Evolutionary conservation across 2,113 vertebrate species (phyloP).

Genomic region (Leptosomus discolor): DNA sequence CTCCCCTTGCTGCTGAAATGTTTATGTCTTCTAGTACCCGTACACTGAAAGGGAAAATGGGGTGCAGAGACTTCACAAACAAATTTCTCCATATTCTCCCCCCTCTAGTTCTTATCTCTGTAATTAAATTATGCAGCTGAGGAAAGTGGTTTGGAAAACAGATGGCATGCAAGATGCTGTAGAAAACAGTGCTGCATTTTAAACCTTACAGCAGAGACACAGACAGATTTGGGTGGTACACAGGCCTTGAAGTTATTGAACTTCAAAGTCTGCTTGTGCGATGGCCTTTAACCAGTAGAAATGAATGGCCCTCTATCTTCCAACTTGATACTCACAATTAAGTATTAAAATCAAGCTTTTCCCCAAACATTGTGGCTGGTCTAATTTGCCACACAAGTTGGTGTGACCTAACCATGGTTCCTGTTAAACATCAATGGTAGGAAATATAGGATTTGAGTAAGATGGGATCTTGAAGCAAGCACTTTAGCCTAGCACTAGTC

Average conservation of each 20-base stretch:
- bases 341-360: neutral
- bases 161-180: constrained; percentile 35
- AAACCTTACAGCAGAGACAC: neutral
- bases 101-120: neutral
- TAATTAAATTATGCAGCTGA: constrained; percentile 50
- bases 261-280: neutral
- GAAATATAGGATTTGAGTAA: neutral
- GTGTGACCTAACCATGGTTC: neutral
- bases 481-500: neutral
- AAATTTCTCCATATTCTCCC: neutral
- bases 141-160: constrained; percentile 55
- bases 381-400: neutral
- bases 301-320: neutral
- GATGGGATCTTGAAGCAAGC: neutral
- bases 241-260: neutral
- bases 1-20: neutral
- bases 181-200: neutral
- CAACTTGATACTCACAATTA: neutral
- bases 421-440: neutral
- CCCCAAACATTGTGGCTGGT: fast-evolving
- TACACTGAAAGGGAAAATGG: neutral
- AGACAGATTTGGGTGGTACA: neutral
- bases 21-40: neutral
- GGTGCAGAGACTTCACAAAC: neutral
- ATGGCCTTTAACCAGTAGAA: neutral